phyloP scores from a whole-genome alignment of 2,113 vertebrate genomes.

The Stigmatopora argus region DNA sequence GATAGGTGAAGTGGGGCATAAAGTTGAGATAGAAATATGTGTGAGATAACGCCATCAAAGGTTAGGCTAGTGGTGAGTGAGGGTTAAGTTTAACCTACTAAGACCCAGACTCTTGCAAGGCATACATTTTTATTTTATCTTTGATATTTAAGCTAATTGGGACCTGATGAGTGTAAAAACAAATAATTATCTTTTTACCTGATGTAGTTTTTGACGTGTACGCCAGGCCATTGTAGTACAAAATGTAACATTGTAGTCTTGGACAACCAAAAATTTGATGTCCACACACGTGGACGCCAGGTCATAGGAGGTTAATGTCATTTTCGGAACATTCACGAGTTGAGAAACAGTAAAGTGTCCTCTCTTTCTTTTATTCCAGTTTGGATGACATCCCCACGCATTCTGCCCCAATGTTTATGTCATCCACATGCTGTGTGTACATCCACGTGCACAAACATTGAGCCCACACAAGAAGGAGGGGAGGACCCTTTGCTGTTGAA shows the following conservation, averaged over 20 bases:
- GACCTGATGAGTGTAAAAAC: no score
- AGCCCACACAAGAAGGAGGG: slow-evolving; percentile 71
- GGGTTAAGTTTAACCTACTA: not conserved
- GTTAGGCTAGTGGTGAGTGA: not conserved
- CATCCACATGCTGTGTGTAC: slow-evolving; percentile 49
- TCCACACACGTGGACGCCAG: no score
- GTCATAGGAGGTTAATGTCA: slow-evolving; percentile 6
- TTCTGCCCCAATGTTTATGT: slow-evolving; percentile 47
- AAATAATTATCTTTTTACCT: no score
- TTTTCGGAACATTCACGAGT: slow-evolving; percentile 12
- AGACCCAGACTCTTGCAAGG: no score
- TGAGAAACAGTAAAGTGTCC: not conserved
- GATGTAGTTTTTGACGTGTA: no score
- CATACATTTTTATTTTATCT: no score
- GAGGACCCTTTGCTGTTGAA: slow-evolving; percentile 58
- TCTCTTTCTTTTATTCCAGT: slow-evolving; percentile 1
- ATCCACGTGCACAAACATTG: slow-evolving; percentile 20
- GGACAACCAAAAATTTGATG: no score
- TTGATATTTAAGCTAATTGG: no score
- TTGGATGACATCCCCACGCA: slow-evolving; percentile 16
- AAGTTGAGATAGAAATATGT: not conserved
- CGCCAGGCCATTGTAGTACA: no score
- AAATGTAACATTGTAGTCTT: no score
- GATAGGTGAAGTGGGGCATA: slow-evolving; percentile 1
- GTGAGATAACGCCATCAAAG: not conserved